Evolutionary conservation across 2,888 invertebrate genomes (phyloP), one percentile per base, ranked within the genome.

Genomic region (Andrena hattorfiana): DNA sequence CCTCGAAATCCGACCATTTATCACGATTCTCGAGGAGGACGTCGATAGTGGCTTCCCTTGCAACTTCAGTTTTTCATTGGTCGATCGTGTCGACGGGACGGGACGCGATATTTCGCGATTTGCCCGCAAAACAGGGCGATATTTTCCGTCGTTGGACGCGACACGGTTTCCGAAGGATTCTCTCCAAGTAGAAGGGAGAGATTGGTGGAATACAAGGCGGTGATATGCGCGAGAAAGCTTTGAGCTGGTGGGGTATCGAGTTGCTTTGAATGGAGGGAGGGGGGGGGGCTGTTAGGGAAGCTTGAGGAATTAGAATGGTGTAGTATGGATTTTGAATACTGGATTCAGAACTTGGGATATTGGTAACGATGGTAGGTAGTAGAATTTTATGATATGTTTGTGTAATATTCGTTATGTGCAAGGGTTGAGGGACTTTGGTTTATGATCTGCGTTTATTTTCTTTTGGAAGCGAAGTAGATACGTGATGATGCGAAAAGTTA

Each of bases 1-100:
- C 71, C 74, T 51, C 42, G 59, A 62, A 66, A 73, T 80, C 70
- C 79, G 6, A 60, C 79, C 51, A 80, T 75, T 83, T 83, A 73
- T 84, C 73, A 67, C 56, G 59, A 48, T 73, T 42, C 48, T 35
- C 60, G 54, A 54, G 26, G 28, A 51, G 62, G 10, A 20, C 56
- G 49, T 56, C 49, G 60, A 67, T 60, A 60, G 32, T 51, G n/a
- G 35, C 13, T 54, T 62, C 7, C 64, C 30, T 51, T 30, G 49
- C 54, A n/a, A 54, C 42, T 62, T 74, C 35, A 13, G 16, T 66
- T 75, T 66, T 71, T 54, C 48, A 26, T 49, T 51, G 23, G 13
- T 20, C 35, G n/a, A 71, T 51, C 35, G 56, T 23, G 20, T 26
- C 23, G 10, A 56, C 56, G 32, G 32, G 28, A n/a, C 42, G 20